A percentile compares a stretch with the other conserved stretches of the same genome.
Conservation (phyloP, 2,113 vertebrate genomes). For the Dolichallabes microphthalmus region DNA sequence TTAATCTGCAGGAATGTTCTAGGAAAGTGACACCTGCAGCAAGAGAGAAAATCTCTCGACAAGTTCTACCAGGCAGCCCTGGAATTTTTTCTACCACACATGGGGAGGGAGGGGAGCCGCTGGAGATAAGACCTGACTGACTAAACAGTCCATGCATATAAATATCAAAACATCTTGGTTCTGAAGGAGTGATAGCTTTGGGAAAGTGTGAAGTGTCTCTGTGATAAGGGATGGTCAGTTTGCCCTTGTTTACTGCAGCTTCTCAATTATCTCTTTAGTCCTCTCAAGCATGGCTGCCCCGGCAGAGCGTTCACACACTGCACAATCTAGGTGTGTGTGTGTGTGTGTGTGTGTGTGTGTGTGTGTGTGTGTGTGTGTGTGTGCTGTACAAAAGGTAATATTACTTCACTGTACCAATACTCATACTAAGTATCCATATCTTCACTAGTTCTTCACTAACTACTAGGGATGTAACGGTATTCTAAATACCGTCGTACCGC, state of each 20-base stretch:
- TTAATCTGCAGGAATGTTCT: slow-evolving; percentile 64
- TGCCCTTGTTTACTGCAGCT: neutral
- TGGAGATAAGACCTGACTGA: slow-evolving; percentile 22
- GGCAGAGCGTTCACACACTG: neutral
- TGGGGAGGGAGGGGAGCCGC: neutral
- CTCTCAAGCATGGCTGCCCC: neutral
- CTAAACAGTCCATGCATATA: slow-evolving; percentile 5
- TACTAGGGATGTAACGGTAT: too few relatives aligned
- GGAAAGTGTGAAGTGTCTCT: slow-evolving; percentile 19
- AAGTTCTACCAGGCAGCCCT: slow-evolving; percentile 66
- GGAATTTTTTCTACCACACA: slow-evolving; percentile 60
- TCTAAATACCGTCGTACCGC: too few relatives aligned
- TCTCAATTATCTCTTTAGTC: neutral
- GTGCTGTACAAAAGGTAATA: too few relatives aligned
- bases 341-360: neutral
- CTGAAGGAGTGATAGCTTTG: neutral
- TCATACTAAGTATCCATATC: too few relatives aligned
- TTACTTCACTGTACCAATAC: too few relatives aligned
- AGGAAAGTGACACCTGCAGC: slow-evolving; percentile 68
- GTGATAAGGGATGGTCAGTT: slow-evolving; percentile 5
- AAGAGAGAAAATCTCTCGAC: slow-evolving; percentile 57
- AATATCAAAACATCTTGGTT: slow-evolving; percentile 17
- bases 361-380: too few relatives aligned
- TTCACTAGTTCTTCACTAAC: neutral
- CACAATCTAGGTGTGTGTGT: neutral